These are phyloP conservation scores for Perca fluviatilis DNA, from an alignment of 2,113 vertebrate species.

Conservation along the genomic window DNA sequence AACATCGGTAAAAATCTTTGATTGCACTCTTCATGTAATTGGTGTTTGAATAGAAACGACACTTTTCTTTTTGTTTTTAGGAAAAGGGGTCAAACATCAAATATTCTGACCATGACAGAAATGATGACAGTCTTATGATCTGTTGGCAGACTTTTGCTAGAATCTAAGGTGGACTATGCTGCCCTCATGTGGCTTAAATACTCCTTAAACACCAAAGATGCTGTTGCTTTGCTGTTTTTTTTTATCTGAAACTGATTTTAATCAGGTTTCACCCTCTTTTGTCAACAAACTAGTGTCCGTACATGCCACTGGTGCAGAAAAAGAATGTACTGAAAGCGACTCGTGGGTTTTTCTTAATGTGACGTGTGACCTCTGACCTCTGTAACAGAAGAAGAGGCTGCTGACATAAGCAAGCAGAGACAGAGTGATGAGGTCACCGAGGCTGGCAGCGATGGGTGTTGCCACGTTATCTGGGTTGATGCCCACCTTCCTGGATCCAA, in stretches of 20 bases:
- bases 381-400: conserved; percentile 88
- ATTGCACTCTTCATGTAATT: neutral
- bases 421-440: conserved; percentile 93
- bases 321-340: neutral
- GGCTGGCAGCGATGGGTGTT: conserved; percentile 94
- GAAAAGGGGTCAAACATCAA: neutral
- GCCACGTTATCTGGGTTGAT: conserved; percentile 97
- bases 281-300: neutral
- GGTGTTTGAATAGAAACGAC: neutral
- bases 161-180: conserved; percentile 20
- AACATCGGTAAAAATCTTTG: neutral
- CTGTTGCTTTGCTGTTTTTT: neutral
- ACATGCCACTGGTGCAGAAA: neutral
- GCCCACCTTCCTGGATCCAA: conserved; percentile 89
- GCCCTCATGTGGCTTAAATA: conserved; percentile 50
- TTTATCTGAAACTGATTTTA: neutral
- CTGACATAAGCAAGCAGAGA: conserved; percentile 90
- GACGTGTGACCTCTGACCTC: conserved; percentile 82
- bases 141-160: neutral
- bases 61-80: neutral
- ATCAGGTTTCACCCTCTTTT: neutral
- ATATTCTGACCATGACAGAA: neutral
- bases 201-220: neutral
- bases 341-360: neutral
- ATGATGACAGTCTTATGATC: neutral